Base-by-base conservation (phyloP, 2,888 invertebrate genomes). In the Nomada fucata region DNA sequence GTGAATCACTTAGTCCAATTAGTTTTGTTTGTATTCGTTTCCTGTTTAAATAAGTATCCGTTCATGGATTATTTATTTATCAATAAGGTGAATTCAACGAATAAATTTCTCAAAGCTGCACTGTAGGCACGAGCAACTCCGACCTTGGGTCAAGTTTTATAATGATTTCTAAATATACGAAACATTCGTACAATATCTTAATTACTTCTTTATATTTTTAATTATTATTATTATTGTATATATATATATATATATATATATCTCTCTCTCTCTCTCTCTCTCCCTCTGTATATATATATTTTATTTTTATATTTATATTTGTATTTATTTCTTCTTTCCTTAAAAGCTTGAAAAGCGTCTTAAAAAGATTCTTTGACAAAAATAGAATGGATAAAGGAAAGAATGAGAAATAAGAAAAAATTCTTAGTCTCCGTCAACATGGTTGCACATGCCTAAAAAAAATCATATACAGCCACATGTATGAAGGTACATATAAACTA, bases 391-490 rank as follows among this genome's bases (percentile, higher is more conserved):
- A 70, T 44, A 26, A 64, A 72, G 11, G 53, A 65, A 64, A 59
- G 65, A 70, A 67, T 44, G 78, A 53, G n/a, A 78, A 79, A 60
- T 13, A 53, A 74, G 47, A 67, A 70, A 65, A 63, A 26, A 18
- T 68, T 71, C 59, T 57, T 70, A 68, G 26, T 75, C n/a, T 60
- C 68, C 23, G 42, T 53, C 61, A 63, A 68, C 63, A 74, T 23
- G 70, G 82, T 86, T 86, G 86, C 81, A 84, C 70, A 59, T 78
- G 71, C 67, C 23, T 65, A 57, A 63, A 72, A 68, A 42, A 82
- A 72, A 53, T 64, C 64, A 78, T 78, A 76, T 63, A 72, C 29
- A 79, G 59, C 47, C 20, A 52, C 59, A 69, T 11, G 55, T 29
- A 47, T 36, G 29, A 60, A 74, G 64, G 2, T 75, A 82, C 64